Conservation (phyloP, 2,888 invertebrate genomes). For the Limenitis camilla region DNA sequence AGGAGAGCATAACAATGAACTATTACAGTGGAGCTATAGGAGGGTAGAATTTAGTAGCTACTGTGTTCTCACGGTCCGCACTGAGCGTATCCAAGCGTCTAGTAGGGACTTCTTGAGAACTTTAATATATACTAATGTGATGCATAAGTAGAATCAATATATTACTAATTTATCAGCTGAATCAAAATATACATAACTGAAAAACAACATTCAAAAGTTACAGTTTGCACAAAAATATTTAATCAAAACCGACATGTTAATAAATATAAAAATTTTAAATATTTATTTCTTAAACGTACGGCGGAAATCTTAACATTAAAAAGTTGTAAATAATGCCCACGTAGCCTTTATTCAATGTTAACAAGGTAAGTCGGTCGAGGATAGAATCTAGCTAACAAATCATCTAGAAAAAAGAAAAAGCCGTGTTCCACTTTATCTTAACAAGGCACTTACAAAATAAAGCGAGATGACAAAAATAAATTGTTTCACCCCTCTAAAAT, state of each 20-base stretch:
- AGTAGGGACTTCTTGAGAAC: constrained; percentile 7
- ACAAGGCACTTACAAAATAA: constrained; percentile 22
- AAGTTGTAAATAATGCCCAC: no score
- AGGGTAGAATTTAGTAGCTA: constrained; percentile 18
- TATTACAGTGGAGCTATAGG: constrained; percentile 10
- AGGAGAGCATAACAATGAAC: constrained; percentile 14
- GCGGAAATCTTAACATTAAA: no score
- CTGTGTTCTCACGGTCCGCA: constrained; percentile 30
- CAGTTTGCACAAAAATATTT: no score
- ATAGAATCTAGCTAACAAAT: constrained; percentile 14
- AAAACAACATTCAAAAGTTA: no score
- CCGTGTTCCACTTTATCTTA: constrained; percentile 15
- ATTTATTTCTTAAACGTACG: no score
- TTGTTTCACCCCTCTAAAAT: constrained; percentile 20
- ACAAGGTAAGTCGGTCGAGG: constrained; percentile 9
- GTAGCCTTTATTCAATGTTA: constrained; percentile 8
- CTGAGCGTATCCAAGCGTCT: constrained; percentile 31
- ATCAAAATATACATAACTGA: no score
- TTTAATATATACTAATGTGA: neutral
- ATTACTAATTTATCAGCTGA: no score
- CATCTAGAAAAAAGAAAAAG: constrained; percentile 9
- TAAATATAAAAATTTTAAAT: no score
- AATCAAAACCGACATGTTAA: no score
- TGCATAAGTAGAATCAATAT: neutral
- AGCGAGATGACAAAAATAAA: constrained; percentile 25